Evolutionary conservation across 2,888 invertebrate species (phyloP), one percentile per base, ranked within the genome.

Genomic region (Melieria picta): DNA sequence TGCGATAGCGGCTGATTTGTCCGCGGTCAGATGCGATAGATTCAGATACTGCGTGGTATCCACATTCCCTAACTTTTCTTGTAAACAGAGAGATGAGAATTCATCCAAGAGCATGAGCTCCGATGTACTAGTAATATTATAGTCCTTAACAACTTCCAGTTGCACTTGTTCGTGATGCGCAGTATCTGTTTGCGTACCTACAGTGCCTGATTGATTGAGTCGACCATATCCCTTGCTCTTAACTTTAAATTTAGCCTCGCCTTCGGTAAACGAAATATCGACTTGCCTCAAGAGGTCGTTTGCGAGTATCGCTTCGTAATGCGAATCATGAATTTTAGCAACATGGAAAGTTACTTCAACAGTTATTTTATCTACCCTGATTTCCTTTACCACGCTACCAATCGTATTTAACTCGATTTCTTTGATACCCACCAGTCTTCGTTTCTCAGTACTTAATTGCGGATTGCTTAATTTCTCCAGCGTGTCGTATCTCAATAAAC

Each of bases 251-350:
- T 16, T 16, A 16, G n/a, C n/a, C n/a, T n/a, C n/a, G 10, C 50
- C 48, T 6, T 46, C 43, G 56, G 62, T 45, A 9, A 72, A 55
- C 3, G 63, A 10, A 9, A 71, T 13, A n/a, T 71, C 48, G 0
- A 66, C 66, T n/a, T 66, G 13, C 5, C 56, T 30, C 4, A 71
- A n/a, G 16, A 71, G n/a, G 42, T 71, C 62, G 43, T 67, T 72
- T 4, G 63, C 67, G 4, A 72, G 42, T 7, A 72, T 47, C 7
- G 60, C 58, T 0, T 62, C 57, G 55, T 63, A 72, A 4, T 48
- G 45, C 10, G 68, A 52, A 43, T 72, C 68, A 4, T 43, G 42
- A 5, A 61, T 65, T 7, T 52, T 58, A 10, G 64, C 65, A 4
- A 65, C 61, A 13, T 69, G 60, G 11, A 72, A 72, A 1, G 52